A percentile compares a stretch with the other conserved stretches of the same genome.
These are phyloP conservation scores for Theocolax elegans DNA, from an alignment of 1,140 invertebrate genomes.

Conservation along the genomic window DNA sequence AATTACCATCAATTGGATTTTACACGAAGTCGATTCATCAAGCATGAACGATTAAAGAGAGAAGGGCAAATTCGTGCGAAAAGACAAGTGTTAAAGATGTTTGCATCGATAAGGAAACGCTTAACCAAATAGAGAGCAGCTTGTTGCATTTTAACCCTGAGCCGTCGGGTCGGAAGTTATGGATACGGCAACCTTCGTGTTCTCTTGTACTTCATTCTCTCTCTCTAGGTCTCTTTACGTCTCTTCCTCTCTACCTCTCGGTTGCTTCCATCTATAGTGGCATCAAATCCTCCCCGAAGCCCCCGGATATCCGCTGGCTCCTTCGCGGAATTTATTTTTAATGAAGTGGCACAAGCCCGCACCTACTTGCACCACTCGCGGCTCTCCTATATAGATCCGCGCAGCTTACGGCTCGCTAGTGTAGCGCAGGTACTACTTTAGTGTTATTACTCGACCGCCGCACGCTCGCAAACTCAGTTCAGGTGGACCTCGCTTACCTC, in stretches of 20 bases:
- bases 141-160: constrained; percentile 33
- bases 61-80: no score
- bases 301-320: constrained; percentile 58
- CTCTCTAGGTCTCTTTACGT: background rate
- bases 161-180: constrained; percentile 50
- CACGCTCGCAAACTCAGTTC: no score
- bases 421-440: no score
- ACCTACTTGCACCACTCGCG: background rate
- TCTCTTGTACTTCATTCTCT: background rate
- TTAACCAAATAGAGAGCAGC: constrained; percentile 2
- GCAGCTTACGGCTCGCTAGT: background rate
- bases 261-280: background rate
- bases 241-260: background rate
- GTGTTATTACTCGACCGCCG: no score
- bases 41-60: no score
- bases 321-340: constrained; percentile 64
- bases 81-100: no score
- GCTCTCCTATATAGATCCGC: background rate
- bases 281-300: constrained; percentile 51
- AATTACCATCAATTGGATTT: no score
- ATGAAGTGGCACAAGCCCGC: constrained; percentile 54
- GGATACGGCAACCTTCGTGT: constrained; percentile 44
- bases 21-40: no score
- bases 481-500: no score
- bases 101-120: background rate